phyloP scores from a whole-genome alignment of 2,888 invertebrate genomes.

The Ramazzottius varieornatus region DNA sequence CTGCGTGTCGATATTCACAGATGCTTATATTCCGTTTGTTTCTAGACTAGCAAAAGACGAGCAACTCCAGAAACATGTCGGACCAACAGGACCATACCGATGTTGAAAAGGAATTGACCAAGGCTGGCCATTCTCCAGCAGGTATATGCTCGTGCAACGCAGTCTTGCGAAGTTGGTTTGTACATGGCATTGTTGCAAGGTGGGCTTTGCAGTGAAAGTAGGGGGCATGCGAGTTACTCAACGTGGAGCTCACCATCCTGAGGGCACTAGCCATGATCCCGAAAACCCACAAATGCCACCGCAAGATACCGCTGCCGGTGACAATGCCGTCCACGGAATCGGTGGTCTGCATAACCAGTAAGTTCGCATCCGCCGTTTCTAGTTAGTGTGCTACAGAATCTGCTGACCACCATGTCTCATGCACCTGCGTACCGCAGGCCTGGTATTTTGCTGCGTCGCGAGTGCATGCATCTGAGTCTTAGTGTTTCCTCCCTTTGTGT shows the following conservation, averaged over 20 bases:
- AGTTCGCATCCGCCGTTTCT: not conserved
- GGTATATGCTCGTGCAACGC: not conserved
- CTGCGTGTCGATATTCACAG: too few relatives aligned
- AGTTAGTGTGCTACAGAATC: too few relatives aligned
- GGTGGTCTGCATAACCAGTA: not conserved
- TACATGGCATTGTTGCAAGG: not conserved
- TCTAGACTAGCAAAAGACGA: too few relatives aligned
- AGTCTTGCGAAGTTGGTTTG: not conserved
- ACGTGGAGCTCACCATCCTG: too few relatives aligned
- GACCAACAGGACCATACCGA: not conserved
- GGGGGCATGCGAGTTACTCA: not conserved
- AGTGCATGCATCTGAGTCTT: not conserved
- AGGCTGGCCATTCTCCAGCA: not conserved
- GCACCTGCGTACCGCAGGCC: too few relatives aligned
- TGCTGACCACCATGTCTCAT: too few relatives aligned
- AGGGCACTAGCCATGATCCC: too few relatives aligned
- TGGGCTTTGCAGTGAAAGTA: not conserved
- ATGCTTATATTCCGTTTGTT: too few relatives aligned
- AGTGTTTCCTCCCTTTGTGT: not conserved
- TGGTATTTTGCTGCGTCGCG: too few relatives aligned
- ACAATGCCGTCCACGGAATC: not conserved
- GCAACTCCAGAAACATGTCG: not conserved
- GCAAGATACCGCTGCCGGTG: not conserved
- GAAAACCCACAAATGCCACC: not conserved
- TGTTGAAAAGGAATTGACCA: not conserved